Evolutionary conservation across 2,888 invertebrate species (phyloP), one percentile per base, ranked within the genome.

Genomic region (Cosmia trapezina): DNA sequence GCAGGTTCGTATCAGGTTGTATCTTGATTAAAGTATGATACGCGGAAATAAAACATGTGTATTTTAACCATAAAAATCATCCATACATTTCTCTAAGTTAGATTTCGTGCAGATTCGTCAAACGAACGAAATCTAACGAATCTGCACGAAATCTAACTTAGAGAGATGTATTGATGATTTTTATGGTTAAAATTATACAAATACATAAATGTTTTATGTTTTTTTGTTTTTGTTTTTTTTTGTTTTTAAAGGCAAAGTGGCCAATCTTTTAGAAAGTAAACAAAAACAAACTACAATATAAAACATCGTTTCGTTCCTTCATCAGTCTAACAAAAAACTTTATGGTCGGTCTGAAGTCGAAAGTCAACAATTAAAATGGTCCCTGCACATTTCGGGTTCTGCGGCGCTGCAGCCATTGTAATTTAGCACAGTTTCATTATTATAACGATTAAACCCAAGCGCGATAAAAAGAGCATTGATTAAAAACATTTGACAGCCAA

Each of bases 381-480:
- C 45, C 19, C 19, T 12, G 43, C 60, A 28, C 59, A 70, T 67
- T 82, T 78, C 45, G 60, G 51, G 33, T 54, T 60, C 57, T 8
- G 28, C 51, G 62, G 73, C 68, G 78, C 66, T 53, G 43, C 54
- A 73, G 64, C 64, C 67, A 71, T 78, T 77, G 82, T 83, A 87
- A 89, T 91, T 89, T 87, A 80, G 78, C 85, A 86, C 85, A 86
- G 87, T 90, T 88, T 86, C 74, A 83, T 86, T 87, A 90, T 86
- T 88, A 86, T 84, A 84, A 76, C 74, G 57, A 81, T 81, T 83
- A 76, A 78, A 66, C 60, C 43, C 63, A 70, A 74, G 47, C 70
- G 70, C 72, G 70, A 78, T 77, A 62, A 72, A 78, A 78, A 64
- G 11, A 78, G 57, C 71, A 80, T 28, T 81, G 63, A 79, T 81